Percentiles rank a stretch among this genome's conserved stretches.
These are phyloP conservation scores for Apis cerana DNA, from an alignment of 1,140 invertebrate species.

Conservation along the genomic window DNA sequence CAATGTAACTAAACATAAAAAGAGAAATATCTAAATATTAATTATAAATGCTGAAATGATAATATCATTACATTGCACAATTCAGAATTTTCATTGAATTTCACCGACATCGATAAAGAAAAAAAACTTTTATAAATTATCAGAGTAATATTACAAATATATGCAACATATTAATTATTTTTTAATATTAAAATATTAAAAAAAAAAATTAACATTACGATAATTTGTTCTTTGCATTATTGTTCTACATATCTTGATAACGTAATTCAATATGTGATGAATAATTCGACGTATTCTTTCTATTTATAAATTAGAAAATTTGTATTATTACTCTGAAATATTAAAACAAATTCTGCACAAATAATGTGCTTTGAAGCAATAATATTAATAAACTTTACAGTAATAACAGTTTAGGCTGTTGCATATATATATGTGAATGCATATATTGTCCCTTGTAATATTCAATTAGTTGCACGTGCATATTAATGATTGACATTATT, in stretches of 20 bases:
- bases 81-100: slow-evolving; percentile 21
- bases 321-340: slow-evolving; percentile 38
- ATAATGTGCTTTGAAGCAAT: slow-evolving; percentile 65
- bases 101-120: slow-evolving; percentile 11
- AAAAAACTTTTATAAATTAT: slow-evolving; percentile 34
- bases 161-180: background rate
- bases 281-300: slow-evolving; percentile 22
- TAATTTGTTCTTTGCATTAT: slow-evolving; percentile 36
- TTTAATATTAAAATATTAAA: no score
- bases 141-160: slow-evolving; percentile 39
- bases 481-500: slow-evolving; percentile 16
- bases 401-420: slow-evolving; percentile 55
- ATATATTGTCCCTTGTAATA: slow-evolving; percentile 51
- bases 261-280: slow-evolving; percentile 5
- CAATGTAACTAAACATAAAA: slow-evolving; percentile 56
- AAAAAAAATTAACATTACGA: background rate
- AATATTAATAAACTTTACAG: slow-evolving; percentile 63
- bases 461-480: slow-evolving; percentile 46
- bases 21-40: slow-evolving; percentile 22
- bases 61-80: slow-evolving; percentile 40
- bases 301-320: background rate
- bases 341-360: slow-evolving; percentile 49
- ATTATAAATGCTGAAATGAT: slow-evolving; percentile 35
- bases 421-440: slow-evolving; percentile 32
- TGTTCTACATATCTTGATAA: slow-evolving; percentile 50